Evolutionary conservation across 2,797 vertebrate genomes (phyloP).

Genomic region (Moxostoma hubbsi): DNA sequence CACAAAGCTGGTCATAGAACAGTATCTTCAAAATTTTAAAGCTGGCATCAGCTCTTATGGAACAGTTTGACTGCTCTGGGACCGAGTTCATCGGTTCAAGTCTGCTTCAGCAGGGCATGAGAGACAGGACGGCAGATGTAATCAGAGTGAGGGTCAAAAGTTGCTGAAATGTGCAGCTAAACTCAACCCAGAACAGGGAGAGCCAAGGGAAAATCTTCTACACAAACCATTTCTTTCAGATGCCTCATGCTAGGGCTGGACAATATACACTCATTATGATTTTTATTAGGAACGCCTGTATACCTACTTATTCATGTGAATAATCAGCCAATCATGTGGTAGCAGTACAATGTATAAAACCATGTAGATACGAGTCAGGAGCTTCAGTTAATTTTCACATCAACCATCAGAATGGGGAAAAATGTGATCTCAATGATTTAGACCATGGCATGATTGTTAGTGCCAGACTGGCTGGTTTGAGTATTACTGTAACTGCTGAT

Average conservation of each 20-base stretch:
- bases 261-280: too few relatives aligned
- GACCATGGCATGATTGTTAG: too few relatives aligned
- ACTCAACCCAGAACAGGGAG: conserved; percentile 16
- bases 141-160: conserved; percentile 30
- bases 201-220: conserved; percentile 19
- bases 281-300: too few relatives aligned
- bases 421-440: too few relatives aligned
- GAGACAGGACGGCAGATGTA: conserved; percentile 51
- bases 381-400: too few relatives aligned
- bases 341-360: too few relatives aligned
- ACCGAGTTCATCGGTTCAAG: conserved; percentile 29
- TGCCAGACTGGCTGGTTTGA: too few relatives aligned
- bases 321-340: too few relatives aligned
- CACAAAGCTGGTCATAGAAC: conserved; percentile 8
- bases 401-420: too few relatives aligned
- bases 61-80: conserved; percentile 27
- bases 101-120: conserved; percentile 38
- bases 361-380: too few relatives aligned
- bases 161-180: conserved; percentile 40
- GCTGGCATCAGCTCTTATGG: conserved; percentile 21
- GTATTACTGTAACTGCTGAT: too few relatives aligned
- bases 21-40: conserved; percentile 23
- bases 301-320: too few relatives aligned
- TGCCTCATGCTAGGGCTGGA: conserved; percentile 1
- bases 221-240: conserved; percentile 22